phyloP scores from a whole-genome alignment of 2,888 invertebrate species.

The Diploptera punctata region DNA sequence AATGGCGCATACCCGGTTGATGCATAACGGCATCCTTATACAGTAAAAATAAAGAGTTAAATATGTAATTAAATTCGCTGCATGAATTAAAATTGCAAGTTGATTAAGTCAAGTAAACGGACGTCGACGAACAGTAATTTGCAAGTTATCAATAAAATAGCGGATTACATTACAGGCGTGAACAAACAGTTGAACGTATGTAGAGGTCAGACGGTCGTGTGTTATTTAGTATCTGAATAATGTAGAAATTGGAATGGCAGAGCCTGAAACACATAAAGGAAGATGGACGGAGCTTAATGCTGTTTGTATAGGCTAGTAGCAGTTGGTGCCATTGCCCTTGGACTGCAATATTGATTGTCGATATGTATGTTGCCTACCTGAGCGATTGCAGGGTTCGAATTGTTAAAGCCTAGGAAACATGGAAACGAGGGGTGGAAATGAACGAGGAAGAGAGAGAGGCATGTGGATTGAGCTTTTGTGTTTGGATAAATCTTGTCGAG shows the following conservation, averaged over 20 bases:
- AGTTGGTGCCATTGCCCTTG: slow-evolving; percentile 20
- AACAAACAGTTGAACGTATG: neutral
- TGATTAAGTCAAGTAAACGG: too few species aligned
- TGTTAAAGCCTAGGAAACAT: neutral
- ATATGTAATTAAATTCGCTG: too few species aligned
- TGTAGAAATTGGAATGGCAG: neutral
- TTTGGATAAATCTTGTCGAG: slow-evolving; percentile 13
- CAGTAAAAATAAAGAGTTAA: too few species aligned
- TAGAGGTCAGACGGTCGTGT: neutral
- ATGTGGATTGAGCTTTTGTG: neutral
- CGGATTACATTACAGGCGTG: neutral
- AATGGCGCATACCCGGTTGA: too few species aligned
- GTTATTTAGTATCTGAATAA: neutral
- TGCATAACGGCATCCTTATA: neutral
- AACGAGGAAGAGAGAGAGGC: neutral
- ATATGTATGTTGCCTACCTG: slow-evolving; percentile 29
- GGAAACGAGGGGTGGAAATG: neutral
- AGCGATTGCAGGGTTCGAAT: slow-evolving; percentile 4
- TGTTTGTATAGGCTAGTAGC: slow-evolving; percentile 22
- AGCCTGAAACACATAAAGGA: neutral
- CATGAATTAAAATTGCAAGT: too few species aligned
- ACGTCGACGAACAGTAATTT: too few species aligned
- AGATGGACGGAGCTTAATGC: neutral
- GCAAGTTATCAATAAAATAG: neutral
- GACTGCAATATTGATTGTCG: slow-evolving; percentile 36